phyloP scores from a whole-genome alignment of 2,797 vertebrate genomes.

The Huso huso region DNA sequence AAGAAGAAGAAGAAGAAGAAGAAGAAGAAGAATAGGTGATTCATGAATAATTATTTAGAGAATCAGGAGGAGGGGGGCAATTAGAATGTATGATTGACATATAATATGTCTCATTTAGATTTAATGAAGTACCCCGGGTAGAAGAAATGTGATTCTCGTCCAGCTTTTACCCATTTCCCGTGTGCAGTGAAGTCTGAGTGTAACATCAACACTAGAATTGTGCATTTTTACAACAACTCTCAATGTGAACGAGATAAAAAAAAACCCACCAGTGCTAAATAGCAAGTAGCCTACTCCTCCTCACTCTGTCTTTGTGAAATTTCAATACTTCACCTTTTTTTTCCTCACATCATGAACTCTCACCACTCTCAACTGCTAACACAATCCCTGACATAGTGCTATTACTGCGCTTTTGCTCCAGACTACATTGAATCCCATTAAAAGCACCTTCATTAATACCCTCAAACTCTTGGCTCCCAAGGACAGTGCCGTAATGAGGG shows the following conservation, averaged over 20 bases:
- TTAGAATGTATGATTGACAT: no score
- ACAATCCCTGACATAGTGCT: slow-evolving; percentile 4
- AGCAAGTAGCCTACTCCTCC: not conserved
- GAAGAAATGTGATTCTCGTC: no score
- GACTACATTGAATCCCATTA: slow-evolving; percentile 10
- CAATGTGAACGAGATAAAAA: not conserved
- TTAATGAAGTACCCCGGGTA: no score
- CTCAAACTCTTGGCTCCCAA: slow-evolving; percentile 7
- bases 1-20: no score
- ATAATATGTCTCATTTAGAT: no score
- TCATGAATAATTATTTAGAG: no score
- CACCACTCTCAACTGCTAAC: slow-evolving; percentile 1
- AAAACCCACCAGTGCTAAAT: not conserved
- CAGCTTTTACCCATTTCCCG: no score
- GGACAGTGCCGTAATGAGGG: slow-evolving; percentile 6
- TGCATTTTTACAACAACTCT: no score
- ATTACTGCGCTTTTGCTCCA: not conserved
- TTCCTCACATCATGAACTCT: not conserved
- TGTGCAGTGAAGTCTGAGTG: no score
- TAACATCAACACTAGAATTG: no score
- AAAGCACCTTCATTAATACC: slow-evolving; percentile 15
- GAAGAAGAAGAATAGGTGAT: no score
- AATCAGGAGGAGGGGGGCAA: no score
- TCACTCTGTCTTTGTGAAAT: not conserved
- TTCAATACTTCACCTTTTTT: not conserved